Percentiles rank a stretch among this genome's conserved stretches.
Conservation (phyloP, 1,140 invertebrate genomes). For the Trichonephila clavipes region DNA sequence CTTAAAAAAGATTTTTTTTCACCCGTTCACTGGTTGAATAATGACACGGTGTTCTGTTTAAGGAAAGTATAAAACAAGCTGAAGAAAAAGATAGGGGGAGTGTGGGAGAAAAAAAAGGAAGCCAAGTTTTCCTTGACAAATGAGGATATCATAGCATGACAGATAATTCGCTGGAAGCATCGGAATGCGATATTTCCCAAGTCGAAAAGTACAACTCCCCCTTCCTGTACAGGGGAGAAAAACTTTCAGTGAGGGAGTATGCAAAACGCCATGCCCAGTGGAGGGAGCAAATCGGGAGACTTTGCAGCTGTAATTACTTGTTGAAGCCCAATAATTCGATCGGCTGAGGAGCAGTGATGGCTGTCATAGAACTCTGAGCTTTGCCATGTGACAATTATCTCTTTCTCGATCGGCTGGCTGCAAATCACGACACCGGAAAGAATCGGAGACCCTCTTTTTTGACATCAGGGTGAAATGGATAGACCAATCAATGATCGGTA, state of each 20-base stretch:
- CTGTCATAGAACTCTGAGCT: not conserved
- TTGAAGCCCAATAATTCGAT: slow-evolving; percentile 48
- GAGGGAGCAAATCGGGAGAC: not conserved
- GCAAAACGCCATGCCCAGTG: not conserved
- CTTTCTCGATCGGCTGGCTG: not conserved
- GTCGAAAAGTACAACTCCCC: not conserved
- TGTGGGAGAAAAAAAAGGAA: not conserved
- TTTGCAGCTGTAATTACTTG: slow-evolving; percentile 36
- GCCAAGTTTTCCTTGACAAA: slow-evolving; percentile 45
- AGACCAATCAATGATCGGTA: not conserved
- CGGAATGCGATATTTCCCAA: not conserved
- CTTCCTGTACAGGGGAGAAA: not conserved
- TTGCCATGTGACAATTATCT: slow-evolving; percentile 4
- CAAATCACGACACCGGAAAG: not conserved
- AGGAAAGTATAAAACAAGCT: slow-evolving; percentile 29
- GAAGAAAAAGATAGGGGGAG: not conserved
- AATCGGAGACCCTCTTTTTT: not conserved
- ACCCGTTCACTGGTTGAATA: slow-evolving; percentile 29
- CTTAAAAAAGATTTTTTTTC: not conserved
- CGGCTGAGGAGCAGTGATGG: not conserved
- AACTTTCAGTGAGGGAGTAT: not conserved
- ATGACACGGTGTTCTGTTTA: slow-evolving; percentile 44
- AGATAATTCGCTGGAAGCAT: slow-evolving; percentile 53
- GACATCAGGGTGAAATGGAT: not conserved
- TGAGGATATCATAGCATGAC: slow-evolving; percentile 66